These are phyloP conservation scores for Cantharis lateralis DNA, from an alignment of 2,888 invertebrate genomes.

Conservation along the genomic window DNA sequence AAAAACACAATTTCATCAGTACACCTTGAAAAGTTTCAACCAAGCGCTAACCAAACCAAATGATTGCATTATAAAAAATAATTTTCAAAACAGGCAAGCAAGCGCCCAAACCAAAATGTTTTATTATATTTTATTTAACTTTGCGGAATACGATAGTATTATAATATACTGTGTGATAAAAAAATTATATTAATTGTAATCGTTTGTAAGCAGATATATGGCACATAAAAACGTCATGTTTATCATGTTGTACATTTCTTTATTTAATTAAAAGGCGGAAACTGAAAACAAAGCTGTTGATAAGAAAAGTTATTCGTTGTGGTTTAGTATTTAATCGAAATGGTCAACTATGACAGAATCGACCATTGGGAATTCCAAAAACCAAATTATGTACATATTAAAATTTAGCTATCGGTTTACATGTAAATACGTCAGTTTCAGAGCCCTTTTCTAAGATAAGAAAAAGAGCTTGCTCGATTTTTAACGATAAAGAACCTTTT, in stretches of 20 bases:
- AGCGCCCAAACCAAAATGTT: not conserved
- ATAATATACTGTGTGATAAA: not conserved
- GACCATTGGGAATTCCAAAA: not conserved
- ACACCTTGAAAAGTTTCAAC: not conserved
- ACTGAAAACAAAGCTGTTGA: not conserved
- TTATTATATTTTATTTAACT: not conserved
- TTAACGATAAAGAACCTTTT: not conserved
- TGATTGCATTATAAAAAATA: not conserved
- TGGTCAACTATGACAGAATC: not conserved
- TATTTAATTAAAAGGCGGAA: not conserved
- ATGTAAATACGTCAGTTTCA: not conserved
- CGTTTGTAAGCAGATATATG: not conserved
- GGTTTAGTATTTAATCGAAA: not conserved
- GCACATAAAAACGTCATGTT: not conserved
- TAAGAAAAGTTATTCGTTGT: not conserved
- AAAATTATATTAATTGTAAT: not conserved
- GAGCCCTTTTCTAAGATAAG: conserved; percentile 8
- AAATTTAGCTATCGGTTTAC: not conserved
- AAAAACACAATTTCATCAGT: not conserved
- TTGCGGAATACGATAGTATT: not conserved
- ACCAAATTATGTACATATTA: not conserved
- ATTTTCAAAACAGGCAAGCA: not conserved
- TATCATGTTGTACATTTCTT: not conserved
- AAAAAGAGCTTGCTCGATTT: not conserved
- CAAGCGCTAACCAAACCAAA: not conserved